phyloP scores from a whole-genome alignment of 53 echinoderm and acorn worm genomes.

The Arbacia lixula region DNA sequence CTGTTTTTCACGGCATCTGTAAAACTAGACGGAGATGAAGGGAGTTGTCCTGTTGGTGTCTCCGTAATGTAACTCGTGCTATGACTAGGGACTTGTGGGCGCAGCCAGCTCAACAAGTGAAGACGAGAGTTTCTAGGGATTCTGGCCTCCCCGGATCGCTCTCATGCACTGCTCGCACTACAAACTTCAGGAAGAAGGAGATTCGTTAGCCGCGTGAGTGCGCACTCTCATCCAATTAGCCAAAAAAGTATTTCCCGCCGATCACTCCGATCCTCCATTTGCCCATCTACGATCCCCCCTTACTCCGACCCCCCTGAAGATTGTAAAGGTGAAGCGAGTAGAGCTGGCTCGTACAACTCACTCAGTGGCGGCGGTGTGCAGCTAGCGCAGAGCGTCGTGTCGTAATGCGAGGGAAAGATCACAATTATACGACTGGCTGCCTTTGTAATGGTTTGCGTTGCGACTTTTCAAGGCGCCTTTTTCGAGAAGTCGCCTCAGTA shows the following conservation, averaged over 20 bases:
- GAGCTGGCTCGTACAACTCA: background rate
- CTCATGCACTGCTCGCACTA: too few relatives aligned
- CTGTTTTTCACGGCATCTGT: too few relatives aligned
- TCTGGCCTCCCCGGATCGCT: too few relatives aligned
- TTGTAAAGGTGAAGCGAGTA: background rate
- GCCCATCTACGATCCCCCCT: background rate
- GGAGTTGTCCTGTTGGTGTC: too few relatives aligned
- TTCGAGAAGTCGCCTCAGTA: background rate
- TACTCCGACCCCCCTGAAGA: too few relatives aligned
- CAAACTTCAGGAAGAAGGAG: too few relatives aligned
- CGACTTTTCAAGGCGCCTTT: constrained; percentile 9
- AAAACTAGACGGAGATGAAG: too few relatives aligned
- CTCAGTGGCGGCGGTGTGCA: background rate
- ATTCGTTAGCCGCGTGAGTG: too few relatives aligned
- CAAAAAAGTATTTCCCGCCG: background rate
- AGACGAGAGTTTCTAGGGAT: too few relatives aligned
- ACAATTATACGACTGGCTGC: constrained; percentile 15
- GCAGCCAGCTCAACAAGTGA: too few relatives aligned
- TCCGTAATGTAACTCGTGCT: constrained; percentile 23
- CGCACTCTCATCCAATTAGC: constrained; percentile 18
- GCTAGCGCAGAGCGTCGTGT: constrained; percentile 12
- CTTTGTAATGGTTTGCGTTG: constrained; percentile 12
- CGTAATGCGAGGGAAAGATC: constrained; percentile 31
- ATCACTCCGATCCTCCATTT: background rate
- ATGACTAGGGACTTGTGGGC: constrained; percentile 28